A percentile compares a stretch with the other conserved stretches of the same genome.
phyloP scores from a whole-genome alignment of 2,113 vertebrate genomes.

The Equus przewalskii region DNA sequence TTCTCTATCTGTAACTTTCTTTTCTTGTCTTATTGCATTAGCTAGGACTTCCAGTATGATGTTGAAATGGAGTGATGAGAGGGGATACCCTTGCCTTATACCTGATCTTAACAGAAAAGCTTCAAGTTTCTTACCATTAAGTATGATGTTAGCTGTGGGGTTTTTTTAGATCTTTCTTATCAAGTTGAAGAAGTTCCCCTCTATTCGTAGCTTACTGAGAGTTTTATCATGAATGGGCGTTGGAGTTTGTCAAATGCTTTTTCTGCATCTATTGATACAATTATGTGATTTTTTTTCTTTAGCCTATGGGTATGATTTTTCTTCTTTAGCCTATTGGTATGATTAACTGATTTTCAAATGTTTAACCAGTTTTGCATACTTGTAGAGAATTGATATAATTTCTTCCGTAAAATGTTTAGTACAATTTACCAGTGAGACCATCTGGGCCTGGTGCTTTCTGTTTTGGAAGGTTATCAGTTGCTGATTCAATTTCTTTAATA shows the following conservation, averaged over 20 bases:
- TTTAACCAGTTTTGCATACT: not conserved
- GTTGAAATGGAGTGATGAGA: not conserved
- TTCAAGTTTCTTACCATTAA: not conserved
- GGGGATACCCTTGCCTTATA: not conserved
- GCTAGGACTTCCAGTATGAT: not conserved
- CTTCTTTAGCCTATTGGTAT: not conserved
- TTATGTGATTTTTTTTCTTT: not conserved
- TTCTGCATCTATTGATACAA: not conserved
- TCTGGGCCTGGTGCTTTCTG: not conserved
- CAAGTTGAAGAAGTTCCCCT: not conserved
- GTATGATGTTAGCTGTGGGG: not conserved
- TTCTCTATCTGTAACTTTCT: not conserved
- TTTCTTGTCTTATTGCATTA: not conserved
- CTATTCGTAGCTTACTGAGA: not conserved
- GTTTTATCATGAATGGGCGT: not conserved
- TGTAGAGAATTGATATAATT: not conserved
- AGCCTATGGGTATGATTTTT: not conserved
- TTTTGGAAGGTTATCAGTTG: not conserved
- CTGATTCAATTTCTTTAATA: not conserved
- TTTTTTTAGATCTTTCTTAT: not conserved
- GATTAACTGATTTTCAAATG: conserved; percentile 2
- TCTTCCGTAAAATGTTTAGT: not conserved
- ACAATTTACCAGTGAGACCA: not conserved
- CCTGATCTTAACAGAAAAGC: not conserved
- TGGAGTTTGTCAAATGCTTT: not conserved